Conservation (phyloP, 2,888 invertebrate species). For the Pseudeuparius sepicola region DNA sequence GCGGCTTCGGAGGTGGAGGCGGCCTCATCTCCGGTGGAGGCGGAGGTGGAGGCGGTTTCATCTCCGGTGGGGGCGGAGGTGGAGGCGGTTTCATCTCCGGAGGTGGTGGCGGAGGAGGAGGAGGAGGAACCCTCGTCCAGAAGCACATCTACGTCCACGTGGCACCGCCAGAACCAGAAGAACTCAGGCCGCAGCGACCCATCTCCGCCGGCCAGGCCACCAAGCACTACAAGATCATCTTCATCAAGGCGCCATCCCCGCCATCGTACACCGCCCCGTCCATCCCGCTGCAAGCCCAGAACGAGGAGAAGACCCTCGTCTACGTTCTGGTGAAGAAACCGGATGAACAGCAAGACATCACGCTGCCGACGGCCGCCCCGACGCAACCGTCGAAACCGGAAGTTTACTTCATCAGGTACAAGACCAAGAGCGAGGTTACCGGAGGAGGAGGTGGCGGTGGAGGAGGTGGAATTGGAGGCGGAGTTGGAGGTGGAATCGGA, state of each 20-base stretch:
- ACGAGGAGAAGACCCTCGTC: too few species aligned
- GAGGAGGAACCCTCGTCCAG: conserved; percentile 32
- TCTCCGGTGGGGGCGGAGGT: neutral
- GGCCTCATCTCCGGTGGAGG: neutral
- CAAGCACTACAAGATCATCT: conserved; percentile 84
- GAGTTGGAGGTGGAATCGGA: too few species aligned
- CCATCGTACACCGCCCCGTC: conserved; percentile 58
- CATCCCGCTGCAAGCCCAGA: conserved; percentile 75
- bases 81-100: conserved; percentile 18
- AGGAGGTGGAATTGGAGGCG: conserved; percentile 20
- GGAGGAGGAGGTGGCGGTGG: conserved; percentile 13
- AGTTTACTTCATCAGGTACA: conserved; percentile 81
- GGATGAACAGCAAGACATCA: conserved; percentile 68
- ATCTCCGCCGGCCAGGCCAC: conserved; percentile 62
- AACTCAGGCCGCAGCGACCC: conserved; percentile 50
- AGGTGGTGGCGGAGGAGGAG: conserved; percentile 26
- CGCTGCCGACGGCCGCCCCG: conserved; percentile 65
- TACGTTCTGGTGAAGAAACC: conserved; percentile 83
- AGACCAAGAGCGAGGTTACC: conserved; percentile 49
- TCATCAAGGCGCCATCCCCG: conserved; percentile 76
- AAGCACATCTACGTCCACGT: conserved; percentile 84
- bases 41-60: conserved; percentile 8
- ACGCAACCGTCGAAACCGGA: conserved; percentile 80
- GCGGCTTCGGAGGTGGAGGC: conserved; percentile 18
- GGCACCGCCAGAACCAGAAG: conserved; percentile 75